A percentile compares a stretch with the other conserved stretches of the same genome.
These are phyloP conservation scores for Epizoanthus scotinus DNA, from an alignment of 92 coral and sea anemone species.

Conservation along the genomic window DNA sequence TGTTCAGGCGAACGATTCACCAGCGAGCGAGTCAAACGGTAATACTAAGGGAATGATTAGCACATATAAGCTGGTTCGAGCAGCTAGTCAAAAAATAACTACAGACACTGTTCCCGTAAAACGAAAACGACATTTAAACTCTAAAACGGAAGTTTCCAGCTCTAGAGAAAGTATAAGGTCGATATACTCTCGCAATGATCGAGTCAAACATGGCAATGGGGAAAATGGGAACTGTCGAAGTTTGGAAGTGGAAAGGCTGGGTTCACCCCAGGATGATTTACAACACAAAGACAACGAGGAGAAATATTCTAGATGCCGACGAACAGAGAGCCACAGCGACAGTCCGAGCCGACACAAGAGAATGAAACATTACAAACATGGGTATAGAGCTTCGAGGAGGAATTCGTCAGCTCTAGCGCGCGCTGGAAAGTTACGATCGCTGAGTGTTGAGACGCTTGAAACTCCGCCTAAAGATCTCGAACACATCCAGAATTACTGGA, in stretches of 20 bases:
- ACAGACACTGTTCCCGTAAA: not conserved
- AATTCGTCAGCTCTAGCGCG: constrained; percentile 37
- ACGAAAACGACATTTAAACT: constrained; percentile 23
- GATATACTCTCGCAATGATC: constrained; percentile 16
- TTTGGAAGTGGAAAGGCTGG: not conserved
- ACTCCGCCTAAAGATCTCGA: constrained; percentile 67
- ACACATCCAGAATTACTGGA: constrained; percentile 84
- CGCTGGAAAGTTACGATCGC: not conserved
- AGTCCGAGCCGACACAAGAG: constrained; percentile 21
- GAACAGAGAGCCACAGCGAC: not conserved
- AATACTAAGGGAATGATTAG: not conserved
- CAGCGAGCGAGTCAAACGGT: not conserved
- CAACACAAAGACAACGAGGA: not conserved
- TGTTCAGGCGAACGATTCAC: not conserved
- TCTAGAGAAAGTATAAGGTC: constrained; percentile 23
- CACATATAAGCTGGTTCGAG: constrained; percentile 19
- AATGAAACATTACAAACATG: constrained; percentile 30
- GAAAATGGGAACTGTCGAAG: constrained; percentile 6
- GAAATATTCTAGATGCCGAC: not conserved
- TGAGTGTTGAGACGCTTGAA: constrained; percentile 44
- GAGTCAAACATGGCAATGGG: not conserved
- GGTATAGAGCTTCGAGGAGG: not conserved
- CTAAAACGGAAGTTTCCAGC: not conserved
- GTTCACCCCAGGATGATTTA: not conserved
- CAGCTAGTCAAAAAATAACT: constrained; percentile 26